These are phyloP conservation scores for Daphoenositta chrysoptera DNA, from an alignment of 2,113 vertebrate species.

Conservation along the genomic window DNA sequence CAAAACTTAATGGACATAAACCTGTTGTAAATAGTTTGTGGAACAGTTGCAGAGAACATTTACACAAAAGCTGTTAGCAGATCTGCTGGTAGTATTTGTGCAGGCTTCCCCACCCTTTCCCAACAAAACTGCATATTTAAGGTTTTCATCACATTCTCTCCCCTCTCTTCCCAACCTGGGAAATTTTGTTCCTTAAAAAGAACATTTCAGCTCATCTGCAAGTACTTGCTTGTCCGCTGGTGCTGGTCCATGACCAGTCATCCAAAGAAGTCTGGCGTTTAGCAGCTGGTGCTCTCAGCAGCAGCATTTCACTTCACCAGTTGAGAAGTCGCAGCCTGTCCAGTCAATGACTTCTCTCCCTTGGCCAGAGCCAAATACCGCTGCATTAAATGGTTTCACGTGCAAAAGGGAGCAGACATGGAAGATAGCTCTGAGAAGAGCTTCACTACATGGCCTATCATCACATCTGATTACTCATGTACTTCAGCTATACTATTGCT, in stretches of 20 bases:
- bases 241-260: background rate
- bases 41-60: background rate
- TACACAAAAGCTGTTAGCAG: background rate
- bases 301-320: background rate
- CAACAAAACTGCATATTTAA: rapidly evolving
- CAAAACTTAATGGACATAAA: background rate
- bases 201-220: background rate
- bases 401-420: background rate
- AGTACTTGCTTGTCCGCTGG: rapidly evolving
- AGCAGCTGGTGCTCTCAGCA: background rate
- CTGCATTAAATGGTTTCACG: background rate
- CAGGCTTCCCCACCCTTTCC: background rate
- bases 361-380: background rate
- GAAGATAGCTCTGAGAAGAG: background rate
- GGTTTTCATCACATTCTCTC: background rate
- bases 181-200: background rate
- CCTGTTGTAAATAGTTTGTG: background rate
- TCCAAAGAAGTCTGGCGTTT: background rate
- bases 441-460: background rate
- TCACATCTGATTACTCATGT: background rate
- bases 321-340: background rate
- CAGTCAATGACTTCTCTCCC: background rate
- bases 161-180: rapidly evolving
- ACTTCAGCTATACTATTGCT: background rate
- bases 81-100: background rate